These are phyloP conservation scores for Sphyrna mokarran DNA, from an alignment of 2,113 vertebrate genomes.

Conservation along the genomic window DNA sequence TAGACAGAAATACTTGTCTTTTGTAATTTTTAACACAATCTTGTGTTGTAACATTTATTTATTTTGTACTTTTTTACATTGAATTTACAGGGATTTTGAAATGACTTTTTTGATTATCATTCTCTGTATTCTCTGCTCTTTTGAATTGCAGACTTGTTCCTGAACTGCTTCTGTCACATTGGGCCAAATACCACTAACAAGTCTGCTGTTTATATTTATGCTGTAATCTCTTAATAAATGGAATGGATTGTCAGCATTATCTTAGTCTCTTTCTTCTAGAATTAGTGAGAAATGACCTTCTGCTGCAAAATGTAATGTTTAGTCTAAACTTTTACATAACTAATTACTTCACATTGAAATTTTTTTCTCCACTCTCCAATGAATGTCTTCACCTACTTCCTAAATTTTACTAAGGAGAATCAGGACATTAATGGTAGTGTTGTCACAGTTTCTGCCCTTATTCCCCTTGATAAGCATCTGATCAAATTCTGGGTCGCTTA, in stretches of 20 bases:
- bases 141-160: slow-evolving; percentile 48
- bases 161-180: slow-evolving; percentile 49
- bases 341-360: too few relatives aligned
- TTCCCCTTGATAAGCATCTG: too few relatives aligned
- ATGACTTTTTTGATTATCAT: slow-evolving; percentile 51
- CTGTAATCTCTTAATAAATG: slow-evolving; percentile 72
- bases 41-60: slow-evolving; percentile 63
- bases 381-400: too few relatives aligned
- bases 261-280: neutral
- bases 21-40: slow-evolving; percentile 51
- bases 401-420: too few relatives aligned
- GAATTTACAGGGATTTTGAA: slow-evolving; percentile 49
- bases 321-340: too few relatives aligned
- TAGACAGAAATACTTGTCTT: slow-evolving; percentile 40
- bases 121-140: slow-evolving; percentile 48
- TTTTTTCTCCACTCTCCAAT: too few relatives aligned
- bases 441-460: too few relatives aligned
- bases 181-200: slow-evolving; percentile 52
- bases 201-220: slow-evolving; percentile 54
- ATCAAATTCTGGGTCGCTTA: too few relatives aligned
- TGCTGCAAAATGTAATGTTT: too few relatives aligned
- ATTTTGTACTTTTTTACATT: slow-evolving; percentile 56
- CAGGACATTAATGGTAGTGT: too few relatives aligned
- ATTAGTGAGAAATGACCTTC: neutral
- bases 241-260: slow-evolving; percentile 43